phyloP scores from a whole-genome alignment of 2,888 invertebrate genomes.

The Heliconius aoede region DNA sequence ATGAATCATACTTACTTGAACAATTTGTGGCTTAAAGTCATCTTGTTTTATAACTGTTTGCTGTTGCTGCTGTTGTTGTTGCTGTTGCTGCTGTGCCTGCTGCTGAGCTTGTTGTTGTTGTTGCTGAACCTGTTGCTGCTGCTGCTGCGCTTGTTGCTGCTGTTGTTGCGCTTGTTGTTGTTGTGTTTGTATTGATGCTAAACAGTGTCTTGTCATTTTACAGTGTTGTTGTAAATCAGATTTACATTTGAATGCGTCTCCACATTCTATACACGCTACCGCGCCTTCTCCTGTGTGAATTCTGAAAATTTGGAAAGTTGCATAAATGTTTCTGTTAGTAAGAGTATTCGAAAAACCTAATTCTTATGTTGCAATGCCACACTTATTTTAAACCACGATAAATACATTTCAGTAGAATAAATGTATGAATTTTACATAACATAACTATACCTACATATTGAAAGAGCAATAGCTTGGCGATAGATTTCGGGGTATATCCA shows the following conservation, averaged over 20 bases:
- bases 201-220: constrained; percentile 81
- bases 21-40: constrained; percentile 79
- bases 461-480: background rate
- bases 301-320: constrained; percentile 67
- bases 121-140: constrained; percentile 63
- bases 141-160: constrained; percentile 62
- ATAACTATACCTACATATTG: background rate
- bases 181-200: constrained; percentile 55
- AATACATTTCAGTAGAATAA: background rate
- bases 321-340: background rate
- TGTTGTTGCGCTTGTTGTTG: constrained; percentile 72
- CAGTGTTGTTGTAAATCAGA: constrained; percentile 87
- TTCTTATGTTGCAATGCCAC: too few species aligned
- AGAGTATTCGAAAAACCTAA: too few species aligned
- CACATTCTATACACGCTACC: constrained; percentile 89
- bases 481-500: too few species aligned
- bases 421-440: background rate
- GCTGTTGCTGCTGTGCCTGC: constrained; percentile 59
- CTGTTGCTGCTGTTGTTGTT: constrained; percentile 61
- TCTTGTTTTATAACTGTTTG: constrained; percentile 81
- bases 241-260: constrained; percentile 89
- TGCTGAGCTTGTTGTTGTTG: constrained; percentile 63
- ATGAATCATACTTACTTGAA: constrained; percentile 72
- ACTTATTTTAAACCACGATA: background rate
- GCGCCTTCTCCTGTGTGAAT: constrained; percentile 90